Evolutionary conservation across 1,140 invertebrate genomes (phyloP).

Genomic region (Oncopodura yosiiana): DNA sequence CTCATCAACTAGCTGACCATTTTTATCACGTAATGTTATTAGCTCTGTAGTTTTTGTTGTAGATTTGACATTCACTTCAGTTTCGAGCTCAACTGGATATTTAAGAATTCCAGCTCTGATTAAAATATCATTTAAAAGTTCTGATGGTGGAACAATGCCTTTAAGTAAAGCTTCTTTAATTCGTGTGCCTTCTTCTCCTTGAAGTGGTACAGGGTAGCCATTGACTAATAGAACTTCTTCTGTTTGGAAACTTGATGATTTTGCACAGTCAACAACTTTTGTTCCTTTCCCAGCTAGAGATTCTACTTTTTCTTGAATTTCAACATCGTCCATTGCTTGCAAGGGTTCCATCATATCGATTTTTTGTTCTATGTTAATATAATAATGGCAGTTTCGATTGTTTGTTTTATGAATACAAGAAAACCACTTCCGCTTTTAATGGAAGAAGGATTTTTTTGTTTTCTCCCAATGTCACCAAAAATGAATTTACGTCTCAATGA

Average conservation of each 20-base stretch:
- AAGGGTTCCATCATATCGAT: constrained; percentile 27
- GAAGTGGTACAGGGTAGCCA: constrained; percentile 57
- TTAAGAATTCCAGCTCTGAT: constrained; percentile 56
- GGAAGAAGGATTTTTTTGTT: no score
- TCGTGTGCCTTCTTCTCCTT: constrained; percentile 57
- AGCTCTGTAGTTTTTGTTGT: constrained; percentile 62
- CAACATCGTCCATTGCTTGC: constrained; percentile 54
- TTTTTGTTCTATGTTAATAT: background rate
- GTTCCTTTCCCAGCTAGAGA: constrained; percentile 62
- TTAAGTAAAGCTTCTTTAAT: constrained; percentile 59
- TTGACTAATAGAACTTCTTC: constrained; percentile 65
- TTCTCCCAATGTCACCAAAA: no score
- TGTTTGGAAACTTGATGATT: constrained; percentile 58
- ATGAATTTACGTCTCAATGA: no score
- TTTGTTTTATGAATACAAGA: no score
- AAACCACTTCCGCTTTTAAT: no score
- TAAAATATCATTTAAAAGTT: constrained; percentile 60
- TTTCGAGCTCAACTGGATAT: constrained; percentile 60
- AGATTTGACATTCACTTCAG: constrained; percentile 60
- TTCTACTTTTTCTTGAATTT: constrained; percentile 67
- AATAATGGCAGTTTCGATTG: no score
- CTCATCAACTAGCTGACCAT: constrained; percentile 60
- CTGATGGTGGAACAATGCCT: constrained; percentile 55
- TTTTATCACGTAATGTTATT: constrained; percentile 54
- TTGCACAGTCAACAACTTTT: constrained; percentile 64